Evolutionary conservation across 2,113 vertebrate genomes (phyloP).

Genomic region (Erpornis zantholeuca): DNA sequence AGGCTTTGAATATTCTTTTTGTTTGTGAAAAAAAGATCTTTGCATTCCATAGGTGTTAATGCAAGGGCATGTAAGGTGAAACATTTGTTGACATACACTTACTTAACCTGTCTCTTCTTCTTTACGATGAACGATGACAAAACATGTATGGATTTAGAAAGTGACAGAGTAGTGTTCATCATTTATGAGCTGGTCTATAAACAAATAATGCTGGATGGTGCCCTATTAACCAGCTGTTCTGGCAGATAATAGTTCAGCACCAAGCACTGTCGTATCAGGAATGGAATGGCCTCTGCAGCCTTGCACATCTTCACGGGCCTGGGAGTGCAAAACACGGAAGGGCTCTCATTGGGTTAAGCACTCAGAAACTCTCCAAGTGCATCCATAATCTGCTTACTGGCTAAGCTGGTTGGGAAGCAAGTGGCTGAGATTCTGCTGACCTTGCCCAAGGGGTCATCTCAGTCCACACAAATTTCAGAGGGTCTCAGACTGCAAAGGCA

Average conservation of each 20-base stretch:
- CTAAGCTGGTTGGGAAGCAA: conserved; percentile 31
- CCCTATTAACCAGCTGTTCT: not conserved
- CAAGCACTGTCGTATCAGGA: not conserved
- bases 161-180: not conserved
- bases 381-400: conserved; percentile 16
- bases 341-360: conserved; percentile 16
- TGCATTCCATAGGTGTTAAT: not conserved
- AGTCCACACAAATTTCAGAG: not conserved
- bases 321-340: not conserved
- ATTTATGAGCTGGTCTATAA: not conserved
- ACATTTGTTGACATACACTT: not conserved
- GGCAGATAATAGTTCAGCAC: not conserved
- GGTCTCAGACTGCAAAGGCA: not conserved
- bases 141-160: not conserved
- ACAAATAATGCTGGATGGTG: not conserved
- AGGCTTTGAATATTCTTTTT: not conserved
- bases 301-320: not conserved
- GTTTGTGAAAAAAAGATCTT: not conserved
- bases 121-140: not conserved
- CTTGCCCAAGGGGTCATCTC: not conserved
- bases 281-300: not conserved
- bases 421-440: not conserved
- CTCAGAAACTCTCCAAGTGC: not conserved
- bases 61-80: not conserved
- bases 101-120: not conserved